Conservation (phyloP, 2,113 vertebrate genomes). For the Dasyornis broadbenti region DNA sequence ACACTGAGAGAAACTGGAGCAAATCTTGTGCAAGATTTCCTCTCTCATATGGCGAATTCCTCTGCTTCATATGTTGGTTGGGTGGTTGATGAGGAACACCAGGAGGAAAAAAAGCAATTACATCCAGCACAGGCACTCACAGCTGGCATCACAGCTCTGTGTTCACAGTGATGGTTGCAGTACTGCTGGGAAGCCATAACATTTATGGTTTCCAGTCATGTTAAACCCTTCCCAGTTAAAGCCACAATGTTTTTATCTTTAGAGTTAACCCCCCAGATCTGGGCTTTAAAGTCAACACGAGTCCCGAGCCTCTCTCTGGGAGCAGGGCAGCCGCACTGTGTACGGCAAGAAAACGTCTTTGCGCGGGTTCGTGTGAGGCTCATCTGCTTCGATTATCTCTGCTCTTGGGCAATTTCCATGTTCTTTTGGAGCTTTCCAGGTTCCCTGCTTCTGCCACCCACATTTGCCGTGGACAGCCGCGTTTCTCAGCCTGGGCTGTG, state of each 20-base stretch:
- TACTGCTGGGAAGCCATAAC: not conserved
- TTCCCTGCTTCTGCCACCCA: not conserved
- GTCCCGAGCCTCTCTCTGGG: not conserved
- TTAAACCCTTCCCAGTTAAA: not conserved
- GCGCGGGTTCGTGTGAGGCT: not conserved
- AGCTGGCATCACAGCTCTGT: slow-evolving; percentile 23
- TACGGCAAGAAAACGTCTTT: not conserved
- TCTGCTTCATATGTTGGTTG: not conserved
- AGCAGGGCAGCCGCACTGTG: not conserved
- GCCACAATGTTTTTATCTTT: not conserved
- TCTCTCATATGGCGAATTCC: not conserved
- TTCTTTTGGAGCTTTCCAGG: not conserved
- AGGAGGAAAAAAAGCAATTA: slow-evolving; percentile 36
- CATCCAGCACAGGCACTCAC: slow-evolving; percentile 17
- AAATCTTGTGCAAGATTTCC: not conserved
- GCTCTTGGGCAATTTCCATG: not conserved
- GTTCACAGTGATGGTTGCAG: not conserved
- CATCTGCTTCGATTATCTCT: not conserved
- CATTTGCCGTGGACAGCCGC: not conserved
- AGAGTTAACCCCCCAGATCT: not conserved
- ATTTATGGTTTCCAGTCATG: not conserved
- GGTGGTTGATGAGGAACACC: slow-evolving; percentile 22
- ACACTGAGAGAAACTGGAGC: not conserved
- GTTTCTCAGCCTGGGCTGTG: not conserved
- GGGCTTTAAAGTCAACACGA: not conserved